These are phyloP conservation scores for Bembecia ichneumoniformis DNA, from an alignment of 2,888 invertebrate species.

Conservation along the genomic window DNA sequence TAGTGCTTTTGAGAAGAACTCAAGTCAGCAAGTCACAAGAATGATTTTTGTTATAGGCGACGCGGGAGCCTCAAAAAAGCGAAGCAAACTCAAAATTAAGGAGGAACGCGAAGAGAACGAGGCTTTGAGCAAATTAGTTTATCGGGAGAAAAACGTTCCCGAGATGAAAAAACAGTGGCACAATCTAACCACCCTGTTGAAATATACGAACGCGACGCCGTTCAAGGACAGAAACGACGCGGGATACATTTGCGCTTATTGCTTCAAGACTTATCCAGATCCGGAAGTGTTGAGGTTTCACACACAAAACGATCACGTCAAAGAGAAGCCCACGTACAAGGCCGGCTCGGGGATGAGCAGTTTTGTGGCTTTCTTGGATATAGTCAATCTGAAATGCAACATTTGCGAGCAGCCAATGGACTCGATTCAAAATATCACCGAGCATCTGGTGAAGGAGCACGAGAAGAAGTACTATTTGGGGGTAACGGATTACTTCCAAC, in stretches of 20 bases:
- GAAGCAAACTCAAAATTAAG: conserved; percentile 40
- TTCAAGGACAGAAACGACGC: conserved; percentile 60
- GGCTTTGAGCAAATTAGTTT: conserved; percentile 25
- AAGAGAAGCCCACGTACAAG: conserved; percentile 53
- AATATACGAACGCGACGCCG: conserved; percentile 55
- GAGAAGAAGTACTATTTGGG: conserved; percentile 49
- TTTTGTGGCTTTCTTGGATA: conserved; percentile 54
- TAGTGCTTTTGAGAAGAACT: too few species aligned
- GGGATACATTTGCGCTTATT: conserved; percentile 59
- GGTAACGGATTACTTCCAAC: conserved; percentile 52
- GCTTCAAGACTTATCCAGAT: conserved; percentile 51
- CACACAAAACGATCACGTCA: conserved; percentile 44
- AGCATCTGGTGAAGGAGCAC: conserved; percentile 47
- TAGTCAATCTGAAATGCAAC: conserved; percentile 54
- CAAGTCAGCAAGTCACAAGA: conserved; percentile 22
- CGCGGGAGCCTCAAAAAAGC: conserved; percentile 49
- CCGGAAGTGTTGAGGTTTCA: conserved; percentile 40
- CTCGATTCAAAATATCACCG: conserved; percentile 31
- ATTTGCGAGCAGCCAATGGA: conserved; percentile 43
- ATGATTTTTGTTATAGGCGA: conserved; percentile 66
- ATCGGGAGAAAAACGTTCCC: conserved; percentile 40
- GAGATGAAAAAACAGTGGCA: conserved; percentile 65
- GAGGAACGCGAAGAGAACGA: conserved; percentile 31
- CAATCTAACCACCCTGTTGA: conserved; percentile 50
- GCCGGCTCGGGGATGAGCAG: conserved; percentile 50